A percentile compares a stretch with the other conserved stretches of the same genome.
phyloP scores from a whole-genome alignment of 2,797 vertebrate genomes.

The Sebastes baramenuke region DNA sequence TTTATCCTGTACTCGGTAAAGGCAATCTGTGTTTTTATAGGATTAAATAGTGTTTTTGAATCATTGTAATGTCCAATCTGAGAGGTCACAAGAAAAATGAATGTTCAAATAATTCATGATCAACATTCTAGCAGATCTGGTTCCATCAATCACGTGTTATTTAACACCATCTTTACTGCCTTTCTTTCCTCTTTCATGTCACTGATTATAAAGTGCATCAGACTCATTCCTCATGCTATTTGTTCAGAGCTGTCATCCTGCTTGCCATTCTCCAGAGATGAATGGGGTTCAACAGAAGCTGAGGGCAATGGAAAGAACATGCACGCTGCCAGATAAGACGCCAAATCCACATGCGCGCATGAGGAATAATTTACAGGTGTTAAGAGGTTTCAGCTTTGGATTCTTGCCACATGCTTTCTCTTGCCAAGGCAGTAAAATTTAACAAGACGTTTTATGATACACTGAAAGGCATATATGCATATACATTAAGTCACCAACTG shows the following conservation, averaged over 20 bases:
- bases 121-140: not conserved
- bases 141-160: slow-evolving; percentile 1
- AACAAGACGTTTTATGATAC: slow-evolving; percentile 34
- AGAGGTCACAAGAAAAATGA: not conserved
- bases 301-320: slow-evolving; percentile 40
- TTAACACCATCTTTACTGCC: not conserved
- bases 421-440: slow-evolving; percentile 37
- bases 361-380: slow-evolving; percentile 35
- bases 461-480: not conserved
- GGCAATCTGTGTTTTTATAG: not conserved
- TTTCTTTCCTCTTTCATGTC: slow-evolving; percentile 8
- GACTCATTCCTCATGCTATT: slow-evolving; percentile 18
- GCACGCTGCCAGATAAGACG: slow-evolving; percentile 16
- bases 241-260: slow-evolving; percentile 26
- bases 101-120: not conserved
- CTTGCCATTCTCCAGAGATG: slow-evolving; percentile 28
- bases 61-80: not conserved
- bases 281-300: slow-evolving; percentile 33
- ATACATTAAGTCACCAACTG: slow-evolving; percentile 20
- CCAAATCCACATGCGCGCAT: not conserved
- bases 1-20: not conserved
- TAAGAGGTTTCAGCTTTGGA: slow-evolving; percentile 24
- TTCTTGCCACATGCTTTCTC: slow-evolving; percentile 27
- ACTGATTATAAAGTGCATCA: not conserved
- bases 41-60: not conserved